Conservation (phyloP, 92 coral and sea anemone species). For the Palythoa caribaeorum region DNA sequence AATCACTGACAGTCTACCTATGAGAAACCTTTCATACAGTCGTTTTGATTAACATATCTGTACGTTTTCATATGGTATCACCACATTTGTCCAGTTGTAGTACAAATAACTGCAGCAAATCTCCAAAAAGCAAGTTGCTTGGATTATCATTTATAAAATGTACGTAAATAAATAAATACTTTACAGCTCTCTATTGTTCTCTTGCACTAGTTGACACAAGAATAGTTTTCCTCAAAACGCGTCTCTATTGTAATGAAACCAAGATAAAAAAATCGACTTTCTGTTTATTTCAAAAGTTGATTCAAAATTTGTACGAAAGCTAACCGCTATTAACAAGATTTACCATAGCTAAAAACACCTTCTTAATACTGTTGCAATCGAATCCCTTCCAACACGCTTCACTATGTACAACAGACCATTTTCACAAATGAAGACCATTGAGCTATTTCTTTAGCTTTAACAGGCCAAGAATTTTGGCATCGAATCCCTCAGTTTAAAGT, state of each 20-base stretch:
- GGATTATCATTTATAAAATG: slow-evolving; percentile 13
- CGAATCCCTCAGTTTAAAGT: no score
- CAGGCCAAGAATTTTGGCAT: no score
- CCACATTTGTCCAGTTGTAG: not conserved
- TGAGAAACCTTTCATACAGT: not conserved
- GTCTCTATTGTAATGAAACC: not conserved
- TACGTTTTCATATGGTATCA: not conserved
- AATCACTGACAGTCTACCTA: not conserved
- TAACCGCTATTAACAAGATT: not conserved
- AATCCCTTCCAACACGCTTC: not conserved
- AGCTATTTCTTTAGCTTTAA: no score
- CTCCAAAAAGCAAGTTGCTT: not conserved
- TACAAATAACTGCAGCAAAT: not conserved
- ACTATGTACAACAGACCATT: not conserved
- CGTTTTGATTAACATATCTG: not conserved
- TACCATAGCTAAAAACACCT: not conserved
- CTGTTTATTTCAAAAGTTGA: not conserved
- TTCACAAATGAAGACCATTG: no score
- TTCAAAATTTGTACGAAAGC: not conserved
- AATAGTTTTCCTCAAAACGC: not conserved
- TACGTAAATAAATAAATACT: slow-evolving; percentile 21
- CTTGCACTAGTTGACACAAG: slow-evolving; percentile 28
- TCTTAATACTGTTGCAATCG: not conserved
- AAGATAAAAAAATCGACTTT: not conserved
- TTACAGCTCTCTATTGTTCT: not conserved